phyloP scores from a whole-genome alignment of 2,113 vertebrate genomes.

The Beaufortia kweichowensis region DNA sequence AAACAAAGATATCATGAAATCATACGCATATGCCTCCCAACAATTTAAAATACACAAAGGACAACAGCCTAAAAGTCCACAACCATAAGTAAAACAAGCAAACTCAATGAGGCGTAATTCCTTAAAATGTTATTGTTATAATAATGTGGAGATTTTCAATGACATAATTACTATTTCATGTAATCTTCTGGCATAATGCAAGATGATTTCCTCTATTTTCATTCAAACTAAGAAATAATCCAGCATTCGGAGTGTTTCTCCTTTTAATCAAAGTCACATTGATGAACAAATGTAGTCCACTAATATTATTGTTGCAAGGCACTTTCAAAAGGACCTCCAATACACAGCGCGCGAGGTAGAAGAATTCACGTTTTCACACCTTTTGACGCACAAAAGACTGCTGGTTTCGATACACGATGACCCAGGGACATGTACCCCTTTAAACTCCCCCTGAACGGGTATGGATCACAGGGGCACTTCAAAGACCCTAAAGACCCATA shows the following conservation, averaged over 20 bases:
- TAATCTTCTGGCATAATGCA: conserved; percentile 15
- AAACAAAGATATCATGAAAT: no score
- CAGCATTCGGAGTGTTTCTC: conserved; percentile 20
- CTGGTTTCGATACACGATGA: conserved; percentile 67
- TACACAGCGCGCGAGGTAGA: conserved; percentile 46
- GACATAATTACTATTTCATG: not conserved
- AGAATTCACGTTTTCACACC: conserved; percentile 56
- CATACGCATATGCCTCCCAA: no score
- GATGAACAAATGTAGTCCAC: conserved; percentile 66
- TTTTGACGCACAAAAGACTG: conserved; percentile 61
- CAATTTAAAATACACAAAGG: no score
- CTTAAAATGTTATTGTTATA: not conserved
- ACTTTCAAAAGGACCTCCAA: conserved; percentile 62
- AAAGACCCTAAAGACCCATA: conserved; percentile 58
- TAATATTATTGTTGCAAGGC: conserved; percentile 60
- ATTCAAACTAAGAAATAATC: conserved; percentile 37
- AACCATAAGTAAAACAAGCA: not conserved
- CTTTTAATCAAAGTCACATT: conserved; percentile 68
- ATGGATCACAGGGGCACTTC: conserved; percentile 64
- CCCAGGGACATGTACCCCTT: conserved; percentile 53
- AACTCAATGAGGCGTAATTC: not conserved
- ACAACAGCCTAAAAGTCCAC: no score
- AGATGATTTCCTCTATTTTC: conserved; percentile 36
- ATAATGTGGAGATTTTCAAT: conserved; percentile 2
- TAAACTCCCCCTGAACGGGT: conserved; percentile 42